Conservation (phyloP, 2,113 vertebrate genomes). For the Fulmarus glacialis region DNA sequence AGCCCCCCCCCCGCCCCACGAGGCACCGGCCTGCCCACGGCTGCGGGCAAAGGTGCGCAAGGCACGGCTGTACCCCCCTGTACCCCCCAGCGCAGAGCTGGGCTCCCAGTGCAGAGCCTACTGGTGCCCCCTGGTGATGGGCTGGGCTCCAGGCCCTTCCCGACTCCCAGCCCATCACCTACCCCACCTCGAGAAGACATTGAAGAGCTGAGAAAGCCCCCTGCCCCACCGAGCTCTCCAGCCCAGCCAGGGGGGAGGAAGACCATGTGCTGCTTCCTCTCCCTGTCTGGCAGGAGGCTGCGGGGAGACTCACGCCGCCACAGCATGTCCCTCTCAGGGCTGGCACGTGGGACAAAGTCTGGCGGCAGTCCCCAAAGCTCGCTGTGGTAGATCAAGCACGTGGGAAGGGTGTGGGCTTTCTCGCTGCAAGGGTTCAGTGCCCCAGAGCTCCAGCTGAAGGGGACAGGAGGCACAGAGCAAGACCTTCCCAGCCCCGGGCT, state of each 20-base stretch:
- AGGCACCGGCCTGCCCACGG: not conserved
- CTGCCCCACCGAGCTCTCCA: not conserved
- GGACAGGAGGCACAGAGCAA: not conserved
- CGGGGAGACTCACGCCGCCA: not conserved
- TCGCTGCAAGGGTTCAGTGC: rapidly evolving
- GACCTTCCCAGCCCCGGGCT: not conserved
- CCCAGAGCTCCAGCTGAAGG: not conserved
- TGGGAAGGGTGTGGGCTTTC: not conserved
- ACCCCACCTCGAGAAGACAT: rapidly evolving
- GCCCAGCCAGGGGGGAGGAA: not conserved
- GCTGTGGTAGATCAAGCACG: not conserved
- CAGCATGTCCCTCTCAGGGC: not conserved
- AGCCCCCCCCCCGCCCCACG: not conserved
- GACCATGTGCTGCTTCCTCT: not conserved
- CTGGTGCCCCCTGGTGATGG: not conserved
- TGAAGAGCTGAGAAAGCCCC: not conserved
- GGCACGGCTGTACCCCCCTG: not conserved
- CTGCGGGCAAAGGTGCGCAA: not conserved
- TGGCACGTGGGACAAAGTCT: not conserved
- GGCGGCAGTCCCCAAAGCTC: not conserved
- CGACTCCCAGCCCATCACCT: not conserved
- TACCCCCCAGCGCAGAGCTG: not conserved
- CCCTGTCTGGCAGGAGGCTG: not conserved
- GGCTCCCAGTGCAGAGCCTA: not conserved
- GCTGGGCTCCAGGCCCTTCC: not conserved